These are phyloP conservation scores for Progne subis DNA, from an alignment of 2,113 vertebrate species.

Conservation along the genomic window DNA sequence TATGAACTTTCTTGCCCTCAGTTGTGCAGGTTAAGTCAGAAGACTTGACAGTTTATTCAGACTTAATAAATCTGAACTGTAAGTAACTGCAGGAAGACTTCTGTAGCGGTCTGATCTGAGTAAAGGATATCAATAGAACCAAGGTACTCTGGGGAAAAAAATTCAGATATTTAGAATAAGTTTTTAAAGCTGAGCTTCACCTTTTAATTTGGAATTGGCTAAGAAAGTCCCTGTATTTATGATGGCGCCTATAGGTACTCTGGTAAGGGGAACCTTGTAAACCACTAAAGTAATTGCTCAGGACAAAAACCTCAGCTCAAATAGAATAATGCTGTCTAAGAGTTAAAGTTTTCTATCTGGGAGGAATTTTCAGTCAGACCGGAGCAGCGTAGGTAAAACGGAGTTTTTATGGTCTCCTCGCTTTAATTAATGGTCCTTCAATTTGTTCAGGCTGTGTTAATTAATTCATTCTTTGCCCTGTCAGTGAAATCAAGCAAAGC, in stretches of 20 bases:
- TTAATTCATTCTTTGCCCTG: neutral
- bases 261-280: neutral
- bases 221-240: neutral
- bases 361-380: neutral
- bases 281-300: neutral
- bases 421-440: neutral
- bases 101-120: neutral
- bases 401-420: neutral
- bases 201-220: neutral
- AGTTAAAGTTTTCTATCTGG: neutral
- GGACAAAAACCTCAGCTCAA: neutral
- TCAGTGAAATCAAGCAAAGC: neutral
- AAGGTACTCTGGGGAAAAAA: neutral
- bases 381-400: neutral
- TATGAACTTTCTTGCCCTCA: neutral
- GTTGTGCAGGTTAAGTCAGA: neutral
- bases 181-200: neutral
- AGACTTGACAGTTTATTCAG: neutral
- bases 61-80: neutral
- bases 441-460: neutral
- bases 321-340: neutral
- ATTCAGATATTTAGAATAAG: rapidly evolving
- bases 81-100: neutral
- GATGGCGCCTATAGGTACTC: neutral
- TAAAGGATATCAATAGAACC: neutral